phyloP scores from a whole-genome alignment of 2,797 vertebrate genomes.

The Anguilla megastoma region DNA sequence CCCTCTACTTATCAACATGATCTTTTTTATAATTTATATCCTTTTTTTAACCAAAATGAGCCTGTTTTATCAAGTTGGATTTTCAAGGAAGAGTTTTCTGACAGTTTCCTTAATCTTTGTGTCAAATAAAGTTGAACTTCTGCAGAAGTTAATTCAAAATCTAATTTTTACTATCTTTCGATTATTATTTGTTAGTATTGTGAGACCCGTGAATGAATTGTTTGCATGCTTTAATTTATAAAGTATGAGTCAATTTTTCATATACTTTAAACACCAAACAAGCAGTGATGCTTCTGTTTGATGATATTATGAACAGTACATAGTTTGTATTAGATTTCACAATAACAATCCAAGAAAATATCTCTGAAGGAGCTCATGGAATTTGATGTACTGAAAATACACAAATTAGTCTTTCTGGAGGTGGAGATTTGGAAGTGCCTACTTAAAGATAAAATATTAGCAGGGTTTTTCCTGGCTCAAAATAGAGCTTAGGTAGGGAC shows the following conservation, averaged over 20 bases:
- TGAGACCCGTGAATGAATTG: not conserved
- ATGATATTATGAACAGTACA: not conserved
- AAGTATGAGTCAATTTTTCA: not conserved
- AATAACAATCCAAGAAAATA: not conserved
- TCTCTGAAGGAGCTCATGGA: not conserved
- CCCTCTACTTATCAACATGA: not conserved
- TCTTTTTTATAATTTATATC: not conserved
- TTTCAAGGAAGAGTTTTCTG: not conserved
- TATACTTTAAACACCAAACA: not conserved
- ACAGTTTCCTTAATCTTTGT: not conserved
- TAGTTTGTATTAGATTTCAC: not conserved
- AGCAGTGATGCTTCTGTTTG: not conserved
- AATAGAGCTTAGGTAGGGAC: too few relatives aligned
- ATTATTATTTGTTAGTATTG: not conserved
- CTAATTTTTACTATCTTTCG: not conserved
- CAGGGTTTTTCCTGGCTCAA: too few relatives aligned
- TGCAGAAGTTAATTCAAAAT: not conserved
- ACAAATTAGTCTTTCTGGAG: not conserved
- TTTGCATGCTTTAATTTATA: not conserved
- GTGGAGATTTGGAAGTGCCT: too few relatives aligned
- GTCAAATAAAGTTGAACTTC: conserved; percentile 6
- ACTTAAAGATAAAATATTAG: too few relatives aligned
- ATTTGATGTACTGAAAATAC: not conserved
- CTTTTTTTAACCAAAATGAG: conserved; percentile 7
- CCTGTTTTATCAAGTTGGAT: not conserved